These are phyloP conservation scores for Drosophila helvetica DNA, from an alignment of 2,888 invertebrate species.

Conservation along the genomic window DNA sequence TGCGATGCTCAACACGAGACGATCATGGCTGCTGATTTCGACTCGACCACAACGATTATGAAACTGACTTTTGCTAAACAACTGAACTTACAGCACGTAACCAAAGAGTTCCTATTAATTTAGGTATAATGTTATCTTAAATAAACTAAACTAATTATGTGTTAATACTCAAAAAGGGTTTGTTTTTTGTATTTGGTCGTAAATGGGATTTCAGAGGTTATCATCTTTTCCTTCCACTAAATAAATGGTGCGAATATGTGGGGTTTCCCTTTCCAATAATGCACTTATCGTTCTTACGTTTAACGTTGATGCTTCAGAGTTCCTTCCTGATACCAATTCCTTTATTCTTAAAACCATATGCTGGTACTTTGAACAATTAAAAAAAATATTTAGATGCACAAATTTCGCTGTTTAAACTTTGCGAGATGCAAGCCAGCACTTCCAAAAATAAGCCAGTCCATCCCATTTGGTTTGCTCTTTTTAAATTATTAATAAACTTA, in stretches of 20 bases:
- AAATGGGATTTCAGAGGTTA: too few relatives aligned
- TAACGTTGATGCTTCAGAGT: neutral
- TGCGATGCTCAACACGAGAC: conserved; percentile 53
- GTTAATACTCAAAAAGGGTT: conserved; percentile 11
- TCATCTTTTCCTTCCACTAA: neutral
- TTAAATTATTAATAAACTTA: too few relatives aligned
- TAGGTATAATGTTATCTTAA: conserved; percentile 22
- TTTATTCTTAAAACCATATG: too few relatives aligned
- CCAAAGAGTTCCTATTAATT: conserved; percentile 62
- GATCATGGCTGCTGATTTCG: conserved; percentile 44
- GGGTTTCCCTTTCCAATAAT: neutral
- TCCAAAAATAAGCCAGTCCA: neutral
- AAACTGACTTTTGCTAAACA: conserved; percentile 43
- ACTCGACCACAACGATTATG: conserved; percentile 47
- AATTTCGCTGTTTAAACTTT: too few relatives aligned
- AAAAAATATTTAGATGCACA: too few relatives aligned
- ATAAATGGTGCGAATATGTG: too few relatives aligned
- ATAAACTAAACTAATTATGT: conserved; percentile 22
- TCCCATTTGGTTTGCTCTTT: too few relatives aligned
- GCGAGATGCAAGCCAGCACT: neutral
- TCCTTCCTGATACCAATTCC: neutral
- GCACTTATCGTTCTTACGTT: neutral
- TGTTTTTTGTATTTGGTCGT: neutral
- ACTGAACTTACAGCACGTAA: conserved; percentile 46
- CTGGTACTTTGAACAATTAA: too few relatives aligned